Percentiles rank a stretch among this genome's conserved stretches.
Evolutionary conservation across 2,888 invertebrate species (phyloP).

Genomic region (Diploptera punctata): DNA sequence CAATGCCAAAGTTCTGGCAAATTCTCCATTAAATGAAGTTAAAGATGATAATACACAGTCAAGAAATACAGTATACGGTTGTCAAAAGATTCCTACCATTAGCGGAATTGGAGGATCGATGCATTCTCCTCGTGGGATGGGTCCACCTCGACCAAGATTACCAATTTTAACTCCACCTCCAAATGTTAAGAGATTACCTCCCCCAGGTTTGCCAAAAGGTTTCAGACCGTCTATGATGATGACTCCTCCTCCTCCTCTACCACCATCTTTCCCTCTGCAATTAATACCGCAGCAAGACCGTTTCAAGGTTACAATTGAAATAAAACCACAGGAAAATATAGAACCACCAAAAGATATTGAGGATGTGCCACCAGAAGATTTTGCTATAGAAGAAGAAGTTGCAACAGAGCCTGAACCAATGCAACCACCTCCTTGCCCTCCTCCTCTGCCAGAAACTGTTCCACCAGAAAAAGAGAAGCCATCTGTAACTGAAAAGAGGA

Average conservation of each 20-base stretch:
- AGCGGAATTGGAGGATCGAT: slow-evolving; percentile 27
- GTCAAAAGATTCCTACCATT: slow-evolving; percentile 38
- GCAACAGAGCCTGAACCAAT: not conserved
- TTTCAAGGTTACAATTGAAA: slow-evolving; percentile 14
- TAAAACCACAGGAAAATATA: slow-evolving; percentile 22
- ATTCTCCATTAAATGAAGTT: slow-evolving; percentile 36
- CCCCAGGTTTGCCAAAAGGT: not conserved
- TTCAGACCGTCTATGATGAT: slow-evolving; percentile 28
- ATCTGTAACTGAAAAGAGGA: not conserved
- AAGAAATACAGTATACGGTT: slow-evolving; percentile 22
- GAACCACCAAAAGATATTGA: not conserved
- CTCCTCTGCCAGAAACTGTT: not conserved
- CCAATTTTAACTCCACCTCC: slow-evolving; percentile 1
- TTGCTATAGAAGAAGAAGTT: not conserved
- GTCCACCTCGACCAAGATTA: slow-evolving; percentile 14
- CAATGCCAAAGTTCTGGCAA: slow-evolving; percentile 27
- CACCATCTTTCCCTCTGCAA: not conserved
- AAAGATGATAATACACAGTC: slow-evolving; percentile 13
- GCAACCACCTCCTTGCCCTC: not conserved
- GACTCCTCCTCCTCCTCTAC: slow-evolving; percentile 33
- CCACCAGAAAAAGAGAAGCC: not conserved
- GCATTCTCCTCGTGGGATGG: slow-evolving; percentile 23
- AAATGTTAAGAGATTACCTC: slow-evolving; percentile 12
- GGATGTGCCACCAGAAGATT: not conserved
- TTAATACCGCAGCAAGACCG: not conserved